Evolutionary conservation across 2,888 invertebrate species (phyloP).

Genomic region (Halocaridina rubra): DNA sequence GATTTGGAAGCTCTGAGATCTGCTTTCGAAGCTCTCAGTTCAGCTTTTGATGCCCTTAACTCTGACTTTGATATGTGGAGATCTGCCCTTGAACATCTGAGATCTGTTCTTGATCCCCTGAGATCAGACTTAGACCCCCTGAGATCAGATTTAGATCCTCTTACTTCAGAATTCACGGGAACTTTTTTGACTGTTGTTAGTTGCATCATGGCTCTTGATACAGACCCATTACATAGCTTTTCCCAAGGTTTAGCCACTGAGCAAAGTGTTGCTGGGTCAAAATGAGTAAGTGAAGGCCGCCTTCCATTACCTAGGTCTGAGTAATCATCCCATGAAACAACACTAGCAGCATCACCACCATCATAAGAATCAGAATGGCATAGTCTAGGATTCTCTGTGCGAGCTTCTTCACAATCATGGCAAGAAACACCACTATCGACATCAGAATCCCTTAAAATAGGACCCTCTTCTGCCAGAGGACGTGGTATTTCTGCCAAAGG

Average conservation of each 20-base stretch:
- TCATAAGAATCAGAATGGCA: conserved; percentile 59
- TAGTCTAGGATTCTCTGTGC: conserved; percentile 32
- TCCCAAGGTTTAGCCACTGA: conserved; percentile 58
- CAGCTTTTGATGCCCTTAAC: conserved; percentile 42
- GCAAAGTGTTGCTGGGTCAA: conserved; percentile 28
- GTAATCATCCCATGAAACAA: conserved; percentile 53
- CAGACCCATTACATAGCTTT: conserved; percentile 60
- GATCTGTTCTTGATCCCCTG: conserved; percentile 18
- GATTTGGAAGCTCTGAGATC: conserved; percentile 56
- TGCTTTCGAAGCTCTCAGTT: conserved; percentile 42
- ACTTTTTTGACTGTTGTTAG: conserved; percentile 42
- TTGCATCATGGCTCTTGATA: conserved; percentile 56
- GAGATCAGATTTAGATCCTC: conserved; percentile 28
- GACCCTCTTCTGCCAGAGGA: conserved; percentile 22
- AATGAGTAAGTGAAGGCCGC: conserved; percentile 24
- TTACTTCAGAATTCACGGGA: conserved; percentile 33
- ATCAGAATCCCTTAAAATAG: conserved; percentile 40
- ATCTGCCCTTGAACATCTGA: conserved; percentile 20
- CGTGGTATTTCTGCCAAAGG: conserved; percentile 24
- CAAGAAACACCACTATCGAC: conserved; percentile 54
- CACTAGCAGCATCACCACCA: conserved; percentile 47
- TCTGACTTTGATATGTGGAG: conserved; percentile 42
- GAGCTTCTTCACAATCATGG: conserved; percentile 52
- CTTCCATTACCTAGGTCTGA: conserved; percentile 36
- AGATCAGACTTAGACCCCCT: conserved; percentile 43